Evolutionary conservation across 2,888 invertebrate genomes (phyloP), one percentile per base, ranked within the genome.

Genomic region (Oscheius onirici): DNA sequence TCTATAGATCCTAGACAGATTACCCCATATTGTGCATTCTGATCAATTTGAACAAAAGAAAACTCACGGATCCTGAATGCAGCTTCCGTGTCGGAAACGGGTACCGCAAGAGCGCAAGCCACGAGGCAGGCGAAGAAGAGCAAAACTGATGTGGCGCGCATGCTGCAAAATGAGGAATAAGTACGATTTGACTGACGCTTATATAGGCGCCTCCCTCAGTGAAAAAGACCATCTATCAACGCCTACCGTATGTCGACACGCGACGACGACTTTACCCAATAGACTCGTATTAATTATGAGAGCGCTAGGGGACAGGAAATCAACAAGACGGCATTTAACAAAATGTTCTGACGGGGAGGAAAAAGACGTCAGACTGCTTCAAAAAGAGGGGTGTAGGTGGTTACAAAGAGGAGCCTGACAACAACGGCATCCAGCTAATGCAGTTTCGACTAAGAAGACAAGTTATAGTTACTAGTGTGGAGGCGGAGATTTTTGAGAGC

Each of bases 11-110:
- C n/a, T n/a, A n/a, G n/a, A n/a, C n/a, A n/a, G n/a, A n/a, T n/a
- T n/a, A n/a, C n/a, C n/a, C n/a, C n/a, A n/a, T n/a, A n/a, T n/a
- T n/a, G n/a, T n/a, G n/a, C n/a, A n/a, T n/a, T n/a, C n/a, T n/a
- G n/a, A n/a, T n/a, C n/a, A n/a, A n/a, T n/a, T n/a, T n/a, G n/a
- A n/a, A n/a, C n/a, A 44, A 8, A 49, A 34, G 17, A n/a, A 46
- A 58, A 69, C 69, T 69, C 26, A 69, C 69, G 40, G 40, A 69
- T 57, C 24, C 69, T 22, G 51, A 52, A 34, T 34, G 69, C 69
- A 43, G 63, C 63, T 17, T 69, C 69, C 22, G 69, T 69, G 41
- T 69, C 60, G 28, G 69, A 69, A 58, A 69, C 69, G 34, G 69
- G 69, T 34, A 54, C 69, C 22, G 66, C 66, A 55, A 70, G 72